A percentile compares a stretch with the other conserved stretches of the same genome.
Conservation (phyloP, 2,113 vertebrate genomes). For the Spermophilus dauricus region DNA sequence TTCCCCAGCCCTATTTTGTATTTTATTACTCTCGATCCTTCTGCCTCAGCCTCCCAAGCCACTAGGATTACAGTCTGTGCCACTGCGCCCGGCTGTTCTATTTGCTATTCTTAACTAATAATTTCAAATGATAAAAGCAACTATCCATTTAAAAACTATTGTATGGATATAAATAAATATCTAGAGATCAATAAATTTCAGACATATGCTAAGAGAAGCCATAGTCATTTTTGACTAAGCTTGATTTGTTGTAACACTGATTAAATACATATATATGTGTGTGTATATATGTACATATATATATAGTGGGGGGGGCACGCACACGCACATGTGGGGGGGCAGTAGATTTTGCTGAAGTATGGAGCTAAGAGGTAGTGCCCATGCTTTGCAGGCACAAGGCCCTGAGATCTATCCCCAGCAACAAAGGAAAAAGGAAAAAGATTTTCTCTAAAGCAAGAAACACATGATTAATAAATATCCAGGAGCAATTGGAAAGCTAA, state of each 20-base stretch:
- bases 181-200: not conserved
- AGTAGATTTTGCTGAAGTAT: not conserved
- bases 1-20: too few species aligned
- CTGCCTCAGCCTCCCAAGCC: too few species aligned
- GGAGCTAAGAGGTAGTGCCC: not conserved
- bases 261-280: too few species aligned
- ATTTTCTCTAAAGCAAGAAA: conserved; percentile 34
- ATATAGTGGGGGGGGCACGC: too few species aligned
- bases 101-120: not conserved
- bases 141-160: not conserved
- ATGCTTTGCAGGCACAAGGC: not conserved
- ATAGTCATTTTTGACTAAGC: not conserved
- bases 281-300: too few species aligned
- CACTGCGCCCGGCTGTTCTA: not conserved
- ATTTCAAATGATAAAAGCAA: not conserved
- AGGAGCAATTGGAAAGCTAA: not conserved
- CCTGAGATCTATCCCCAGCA: not conserved
- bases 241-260: too few species aligned
- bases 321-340: too few species aligned
- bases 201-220: not conserved
- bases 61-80: too few species aligned
- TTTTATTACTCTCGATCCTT: too few species aligned
- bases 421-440: not conserved
- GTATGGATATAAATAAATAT: not conserved
- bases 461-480: not conserved